Conservation (phyloP, 2,113 vertebrate genomes). For the Phaetusa simplex region DNA sequence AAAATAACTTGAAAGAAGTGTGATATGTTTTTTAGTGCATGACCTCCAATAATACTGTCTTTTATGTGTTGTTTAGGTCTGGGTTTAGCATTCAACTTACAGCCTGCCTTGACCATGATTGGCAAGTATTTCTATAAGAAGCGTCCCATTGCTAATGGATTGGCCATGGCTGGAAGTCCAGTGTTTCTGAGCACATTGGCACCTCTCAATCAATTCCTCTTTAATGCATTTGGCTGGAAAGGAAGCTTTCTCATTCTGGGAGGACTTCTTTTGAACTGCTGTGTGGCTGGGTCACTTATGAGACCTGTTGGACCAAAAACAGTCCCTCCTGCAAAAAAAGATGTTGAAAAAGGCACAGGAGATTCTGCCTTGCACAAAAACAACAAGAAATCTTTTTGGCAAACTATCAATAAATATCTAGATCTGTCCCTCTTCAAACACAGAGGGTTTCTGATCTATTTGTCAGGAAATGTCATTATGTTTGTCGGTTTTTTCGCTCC, state of each 20-base stretch:
- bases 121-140: conserved; percentile 95
- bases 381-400: conserved; percentile 66
- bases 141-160: conserved; percentile 91
- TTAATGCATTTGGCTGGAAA: conserved; percentile 93
- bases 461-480: conserved; percentile 96
- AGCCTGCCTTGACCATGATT: conserved; percentile 95
- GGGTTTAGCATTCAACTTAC: conserved; percentile 96
- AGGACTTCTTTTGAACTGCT: conserved; percentile 90
- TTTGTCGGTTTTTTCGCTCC: conserved; percentile 96
- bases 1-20: background rate
- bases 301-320: conserved; percentile 80
- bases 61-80: conserved; percentile 79
- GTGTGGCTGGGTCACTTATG: conserved; percentile 94
- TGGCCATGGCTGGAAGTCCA: conserved; percentile 97
- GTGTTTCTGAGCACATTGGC: conserved; percentile 95
- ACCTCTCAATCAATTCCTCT: conserved; percentile 94
- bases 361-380: conserved; percentile 53
- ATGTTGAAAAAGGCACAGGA: conserved; percentile 57
- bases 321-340: conserved; percentile 66
- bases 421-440: conserved; percentile 95
- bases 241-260: conserved; percentile 96
- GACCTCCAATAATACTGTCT: conserved; percentile 27
- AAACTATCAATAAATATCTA: conserved; percentile 86
- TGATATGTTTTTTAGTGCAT: background rate
- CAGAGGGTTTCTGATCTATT: conserved; percentile 94